Conservation (phyloP, 2,113 vertebrate genomes). For the Perca flavescens region DNA sequence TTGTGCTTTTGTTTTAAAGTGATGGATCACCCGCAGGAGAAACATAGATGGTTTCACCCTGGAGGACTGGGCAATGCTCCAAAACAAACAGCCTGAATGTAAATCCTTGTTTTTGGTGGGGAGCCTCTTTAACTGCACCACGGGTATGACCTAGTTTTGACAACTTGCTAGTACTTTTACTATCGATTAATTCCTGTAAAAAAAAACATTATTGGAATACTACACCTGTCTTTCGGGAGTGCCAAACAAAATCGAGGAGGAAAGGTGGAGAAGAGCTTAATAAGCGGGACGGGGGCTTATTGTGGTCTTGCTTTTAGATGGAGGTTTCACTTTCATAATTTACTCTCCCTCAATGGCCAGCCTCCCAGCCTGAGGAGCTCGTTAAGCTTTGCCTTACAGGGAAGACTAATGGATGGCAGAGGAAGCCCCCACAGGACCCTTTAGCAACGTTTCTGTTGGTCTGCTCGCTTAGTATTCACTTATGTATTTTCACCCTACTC, state of each 20-base stretch:
- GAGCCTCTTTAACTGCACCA: slow-evolving; percentile 67
- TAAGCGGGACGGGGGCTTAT: slow-evolving; percentile 19
- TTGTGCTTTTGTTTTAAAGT: slow-evolving; percentile 64
- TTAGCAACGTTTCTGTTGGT: slow-evolving; percentile 80
- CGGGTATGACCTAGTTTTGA: slow-evolving; percentile 66
- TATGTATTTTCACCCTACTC: slow-evolving; percentile 81
- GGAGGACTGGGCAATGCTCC: slow-evolving; percentile 70
- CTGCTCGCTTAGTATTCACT: slow-evolving; percentile 81
- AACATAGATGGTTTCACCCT: slow-evolving; percentile 70
- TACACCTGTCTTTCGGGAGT: slow-evolving; percentile 29
- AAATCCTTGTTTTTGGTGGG: slow-evolving; percentile 71
- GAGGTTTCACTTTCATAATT: slow-evolving; percentile 64
- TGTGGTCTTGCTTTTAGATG: slow-evolving; percentile 53
- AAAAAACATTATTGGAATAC: not conserved
- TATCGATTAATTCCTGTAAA: slow-evolving; percentile 48
- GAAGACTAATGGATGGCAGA: slow-evolving; percentile 81
- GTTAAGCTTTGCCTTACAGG: slow-evolving; percentile 80
- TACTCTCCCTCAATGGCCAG: slow-evolving; percentile 62
- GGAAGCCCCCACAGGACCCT: slow-evolving; percentile 80
- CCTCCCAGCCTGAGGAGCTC: slow-evolving; percentile 76
- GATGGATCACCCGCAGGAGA: slow-evolving; percentile 76
- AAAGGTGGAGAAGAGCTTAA: slow-evolving; percentile 6
- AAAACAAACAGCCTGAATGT: slow-evolving; percentile 76
- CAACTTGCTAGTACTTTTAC: slow-evolving; percentile 41
- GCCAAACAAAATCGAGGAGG: slow-evolving; percentile 20